Evolutionary conservation across 2,888 invertebrate genomes (phyloP), one percentile per base, ranked within the genome.

Genomic region (Sipunculus nudus): DNA sequence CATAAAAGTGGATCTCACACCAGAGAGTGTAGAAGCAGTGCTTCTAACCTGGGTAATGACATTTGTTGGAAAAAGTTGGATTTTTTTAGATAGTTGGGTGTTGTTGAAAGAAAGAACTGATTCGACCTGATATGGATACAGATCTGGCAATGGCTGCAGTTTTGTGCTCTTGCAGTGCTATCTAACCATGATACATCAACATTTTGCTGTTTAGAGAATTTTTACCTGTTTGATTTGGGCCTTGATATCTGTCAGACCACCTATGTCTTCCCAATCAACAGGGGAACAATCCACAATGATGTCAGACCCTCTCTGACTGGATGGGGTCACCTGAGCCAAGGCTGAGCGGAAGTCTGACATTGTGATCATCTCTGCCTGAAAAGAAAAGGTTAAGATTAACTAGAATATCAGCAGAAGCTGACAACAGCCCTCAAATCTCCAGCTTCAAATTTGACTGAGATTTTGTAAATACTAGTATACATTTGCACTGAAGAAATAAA

Each of bases 191-290:
- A 19, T 19, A 43, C 21, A n/a, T 43, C 8, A n/a, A 19, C 43
- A 43, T n/a, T 43, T 16, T 43, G 13, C 13, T 8, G 8, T 8
- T 8, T 5, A 29, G 16, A 23, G 16, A 23, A 35, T 16, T 46
- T 10, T n/a, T 61, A 75, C 82, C 70, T 87, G 84, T 67, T 85
- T 78, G 40, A 89, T 77, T 40, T 84, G 78, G 45, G 80, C 80
- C 72, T 88, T 89, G 1, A 88, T 80, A 0, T 84, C 68, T 0
- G 82, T 79, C 76, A 89, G 82, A 16, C 89, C 89, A 21, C 88
- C 88, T 56, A 89, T 85, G 35, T 85, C 81, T 43, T 84, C 80
- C 76, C 88, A 86, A 16, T 77, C 78, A 16, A 83, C 75, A 2
- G 83, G 80, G 41, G 67, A 65, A 84, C 70, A 85, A 78, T 56